Conservation (phyloP, 2,797 vertebrate genomes). For the Sorex maritimensis region DNA sequence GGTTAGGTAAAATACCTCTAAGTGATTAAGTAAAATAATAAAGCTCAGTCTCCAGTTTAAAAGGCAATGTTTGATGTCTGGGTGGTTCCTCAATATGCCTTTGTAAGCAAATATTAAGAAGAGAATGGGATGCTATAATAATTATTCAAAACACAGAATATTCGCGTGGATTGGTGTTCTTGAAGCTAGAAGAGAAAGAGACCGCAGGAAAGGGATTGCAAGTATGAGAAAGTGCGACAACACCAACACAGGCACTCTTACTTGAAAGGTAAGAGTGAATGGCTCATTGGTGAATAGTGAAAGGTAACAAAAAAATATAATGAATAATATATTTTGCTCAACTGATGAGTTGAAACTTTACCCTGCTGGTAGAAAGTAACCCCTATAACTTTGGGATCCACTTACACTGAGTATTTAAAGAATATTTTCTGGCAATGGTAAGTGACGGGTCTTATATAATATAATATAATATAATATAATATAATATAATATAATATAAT, state of each 20-base stretch:
- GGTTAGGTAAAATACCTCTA: slow-evolving; percentile 19
- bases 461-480: not conserved
- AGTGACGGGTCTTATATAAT: not conserved
- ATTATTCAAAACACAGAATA: not conserved
- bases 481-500: not conserved
- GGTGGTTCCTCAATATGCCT: not conserved
- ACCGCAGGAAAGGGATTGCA: not conserved
- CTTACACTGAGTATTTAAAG: not conserved
- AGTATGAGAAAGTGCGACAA: not conserved
- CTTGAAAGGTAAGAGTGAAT: not conserved
- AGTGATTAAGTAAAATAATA: not conserved
- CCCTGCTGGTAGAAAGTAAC: not conserved
- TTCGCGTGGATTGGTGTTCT: not conserved
- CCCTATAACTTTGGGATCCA: not conserved
- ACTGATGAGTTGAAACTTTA: not conserved
- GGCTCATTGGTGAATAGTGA: not conserved
- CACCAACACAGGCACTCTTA: not conserved
- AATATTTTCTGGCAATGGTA: not conserved
- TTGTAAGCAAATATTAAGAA: slow-evolving; percentile 35
- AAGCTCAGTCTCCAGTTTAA: slow-evolving; percentile 11
- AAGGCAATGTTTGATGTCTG: not conserved
- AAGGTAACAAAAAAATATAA: not conserved
- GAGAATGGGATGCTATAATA: not conserved
- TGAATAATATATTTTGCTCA: not conserved
- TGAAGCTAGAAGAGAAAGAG: not conserved